Conservation (phyloP, 2,888 invertebrate species). For the Coecobrya sp. region DNA sequence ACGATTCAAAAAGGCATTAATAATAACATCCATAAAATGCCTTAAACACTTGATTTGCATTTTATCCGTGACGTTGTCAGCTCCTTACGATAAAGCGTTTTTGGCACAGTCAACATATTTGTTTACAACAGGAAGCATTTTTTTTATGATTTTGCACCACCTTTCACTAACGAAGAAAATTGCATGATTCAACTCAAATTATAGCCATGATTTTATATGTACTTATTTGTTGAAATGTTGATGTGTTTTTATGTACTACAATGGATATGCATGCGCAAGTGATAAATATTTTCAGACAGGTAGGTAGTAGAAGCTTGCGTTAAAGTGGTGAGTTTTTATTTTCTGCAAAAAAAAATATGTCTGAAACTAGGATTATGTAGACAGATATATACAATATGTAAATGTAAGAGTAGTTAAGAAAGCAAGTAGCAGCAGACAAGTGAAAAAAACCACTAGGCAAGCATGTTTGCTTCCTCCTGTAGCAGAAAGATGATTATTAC, state of each 20-base stretch:
- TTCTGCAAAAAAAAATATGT: neutral
- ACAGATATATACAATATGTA: neutral
- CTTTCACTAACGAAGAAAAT: conserved; percentile 42
- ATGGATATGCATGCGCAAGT: neutral
- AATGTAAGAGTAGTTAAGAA: neutral
- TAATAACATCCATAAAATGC: conserved; percentile 47
- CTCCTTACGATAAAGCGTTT: conserved; percentile 12
- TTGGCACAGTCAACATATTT: conserved; percentile 8
- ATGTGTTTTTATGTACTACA: neutral
- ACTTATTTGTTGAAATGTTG: neutral
- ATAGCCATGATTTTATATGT: neutral
- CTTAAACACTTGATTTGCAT: conserved; percentile 44
- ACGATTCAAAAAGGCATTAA: conserved; percentile 26
- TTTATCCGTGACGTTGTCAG: neutral
- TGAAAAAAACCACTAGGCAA: conserved; percentile 60
- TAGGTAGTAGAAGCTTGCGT: neutral
- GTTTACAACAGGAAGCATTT: conserved; percentile 66
- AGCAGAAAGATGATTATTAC: conserved; percentile 75
- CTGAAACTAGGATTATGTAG: neutral
- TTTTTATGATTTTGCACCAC: conserved; percentile 51
- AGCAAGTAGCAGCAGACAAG: conserved; percentile 20
- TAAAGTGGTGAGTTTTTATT: neutral
- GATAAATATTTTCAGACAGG: conserved; percentile 22
- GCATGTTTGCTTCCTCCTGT: conserved; percentile 67
- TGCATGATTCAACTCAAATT: neutral